Evolutionary conservation across 2,888 invertebrate genomes (phyloP).

Genomic region (Rhagium mordax): DNA sequence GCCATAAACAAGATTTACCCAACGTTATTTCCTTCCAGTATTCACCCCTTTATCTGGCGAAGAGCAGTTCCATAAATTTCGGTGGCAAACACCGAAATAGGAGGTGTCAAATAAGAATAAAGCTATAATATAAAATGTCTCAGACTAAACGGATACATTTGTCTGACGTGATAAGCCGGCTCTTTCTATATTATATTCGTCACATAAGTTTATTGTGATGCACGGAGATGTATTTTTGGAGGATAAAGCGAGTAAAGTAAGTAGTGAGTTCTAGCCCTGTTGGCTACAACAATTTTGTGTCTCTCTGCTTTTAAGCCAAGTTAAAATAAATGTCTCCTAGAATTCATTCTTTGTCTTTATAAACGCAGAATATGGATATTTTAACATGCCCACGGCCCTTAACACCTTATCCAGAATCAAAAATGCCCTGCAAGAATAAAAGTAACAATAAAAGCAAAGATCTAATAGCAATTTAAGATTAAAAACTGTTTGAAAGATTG

Average conservation of each 20-base stretch:
- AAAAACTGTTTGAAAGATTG: too few species aligned
- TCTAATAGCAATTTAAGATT: too few species aligned
- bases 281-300: too few species aligned
- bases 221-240: neutral
- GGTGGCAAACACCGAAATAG: neutral
- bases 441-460: too few species aligned
- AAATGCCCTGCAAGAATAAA: too few species aligned
- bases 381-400: too few species aligned
- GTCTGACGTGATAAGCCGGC: neutral
- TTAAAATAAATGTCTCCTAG: too few species aligned
- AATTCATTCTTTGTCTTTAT: too few species aligned
- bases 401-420: too few species aligned
- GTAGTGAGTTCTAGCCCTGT: too few species aligned
- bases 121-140: neutral
- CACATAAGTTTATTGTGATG: slow-evolving; percentile 4
- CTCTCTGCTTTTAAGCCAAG: too few species aligned
- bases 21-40: neutral
- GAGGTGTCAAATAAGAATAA: neutral
- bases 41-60: neutral
- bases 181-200: neutral
- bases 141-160: neutral
- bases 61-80: neutral
- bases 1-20: neutral
- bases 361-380: too few species aligned
- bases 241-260: neutral